A percentile compares a stretch with the other conserved stretches of the same genome.
Conservation (phyloP, 2,888 invertebrate species). For the Latrodectus elegans region DNA sequence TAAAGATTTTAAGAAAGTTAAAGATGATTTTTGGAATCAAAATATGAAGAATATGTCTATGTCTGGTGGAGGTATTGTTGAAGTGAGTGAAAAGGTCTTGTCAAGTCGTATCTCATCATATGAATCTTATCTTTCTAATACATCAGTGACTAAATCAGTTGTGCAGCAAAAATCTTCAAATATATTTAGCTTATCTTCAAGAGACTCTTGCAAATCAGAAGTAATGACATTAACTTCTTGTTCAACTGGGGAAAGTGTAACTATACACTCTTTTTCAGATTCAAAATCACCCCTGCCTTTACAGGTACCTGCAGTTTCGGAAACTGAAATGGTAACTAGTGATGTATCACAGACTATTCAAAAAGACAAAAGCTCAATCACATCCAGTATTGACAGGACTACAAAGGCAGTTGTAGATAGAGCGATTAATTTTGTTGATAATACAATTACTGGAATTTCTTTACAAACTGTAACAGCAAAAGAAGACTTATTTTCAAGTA, state of each 20-base stretch:
- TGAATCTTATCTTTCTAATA: conserved; percentile 48
- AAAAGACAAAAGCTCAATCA: conserved; percentile 42
- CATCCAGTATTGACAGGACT: conserved; percentile 47
- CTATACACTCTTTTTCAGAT: conserved; percentile 52
- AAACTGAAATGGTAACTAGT: conserved; percentile 52
- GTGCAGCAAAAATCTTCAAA: conserved; percentile 47
- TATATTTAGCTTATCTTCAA: conserved; percentile 46
- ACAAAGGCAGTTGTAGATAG: conserved; percentile 29
- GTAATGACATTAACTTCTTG: conserved; percentile 63
- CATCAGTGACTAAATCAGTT: conserved; percentile 30
- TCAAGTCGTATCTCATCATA: conserved; percentile 53
- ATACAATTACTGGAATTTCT: conserved; percentile 32
- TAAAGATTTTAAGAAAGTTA: conserved; percentile 62
- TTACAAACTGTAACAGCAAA: conserved; percentile 3
- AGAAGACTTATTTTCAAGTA: conserved; percentile 56
- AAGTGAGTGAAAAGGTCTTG: conserved; percentile 61
- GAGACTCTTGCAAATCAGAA: conserved; percentile 63
- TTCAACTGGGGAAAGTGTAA: conserved; percentile 66
- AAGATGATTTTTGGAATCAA: conserved; percentile 69
- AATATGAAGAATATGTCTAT: conserved; percentile 69
- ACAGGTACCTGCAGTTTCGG: conserved; percentile 59
- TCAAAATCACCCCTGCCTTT: conserved; percentile 63
- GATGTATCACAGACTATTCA: conserved; percentile 33
- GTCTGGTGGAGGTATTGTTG: conserved; percentile 70
- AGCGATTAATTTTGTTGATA: conserved; percentile 23